A percentile compares a stretch with the other conserved stretches of the same genome.
phyloP scores from a whole-genome alignment of 2,113 vertebrate genomes.

The Helogale parvula region DNA sequence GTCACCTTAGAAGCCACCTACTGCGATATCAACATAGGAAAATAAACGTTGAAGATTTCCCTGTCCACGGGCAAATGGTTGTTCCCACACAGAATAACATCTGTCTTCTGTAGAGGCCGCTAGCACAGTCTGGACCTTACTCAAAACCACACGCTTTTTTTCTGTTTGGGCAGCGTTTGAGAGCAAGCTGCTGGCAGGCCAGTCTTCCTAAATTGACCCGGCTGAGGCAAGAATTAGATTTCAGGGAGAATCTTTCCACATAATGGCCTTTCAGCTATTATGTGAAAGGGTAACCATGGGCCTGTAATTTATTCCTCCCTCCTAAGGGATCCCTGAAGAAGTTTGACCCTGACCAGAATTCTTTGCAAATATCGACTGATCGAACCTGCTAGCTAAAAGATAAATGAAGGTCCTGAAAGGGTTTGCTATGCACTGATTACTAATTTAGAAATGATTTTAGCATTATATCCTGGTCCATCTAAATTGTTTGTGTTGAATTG shows the following conservation, averaged over 20 bases:
- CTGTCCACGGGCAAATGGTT: neutral
- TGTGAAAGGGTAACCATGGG: conserved; percentile 53
- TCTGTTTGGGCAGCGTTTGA: conserved; percentile 35
- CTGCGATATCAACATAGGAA: neutral
- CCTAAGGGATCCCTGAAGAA: conserved; percentile 42
- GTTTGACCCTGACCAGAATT: conserved; percentile 66
- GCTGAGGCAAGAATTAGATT: conserved; percentile 64
- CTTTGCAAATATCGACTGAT: conserved; percentile 64
- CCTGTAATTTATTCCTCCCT: conserved; percentile 68
- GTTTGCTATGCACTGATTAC: conserved; percentile 47
- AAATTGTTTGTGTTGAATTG: conserved; percentile 14
- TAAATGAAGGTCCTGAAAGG: conserved; percentile 63
- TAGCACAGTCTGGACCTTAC: neutral
- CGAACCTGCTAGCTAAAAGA: conserved; percentile 57
- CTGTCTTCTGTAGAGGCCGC: conserved; percentile 40
- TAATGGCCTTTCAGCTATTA: conserved; percentile 61
- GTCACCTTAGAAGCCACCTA: neutral
- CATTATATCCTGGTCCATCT: neutral
- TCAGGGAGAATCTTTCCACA: conserved; percentile 56
- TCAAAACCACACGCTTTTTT: conserved; percentile 54
- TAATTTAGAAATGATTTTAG: conserved; percentile 50
- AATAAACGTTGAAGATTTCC: neutral
- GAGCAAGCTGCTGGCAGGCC: conserved; percentile 27
- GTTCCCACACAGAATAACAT: conserved; percentile 37
- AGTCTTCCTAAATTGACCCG: conserved; percentile 65